Base-by-base conservation (phyloP, 2,797 vertebrate species). In the Sternotherus odoratus region DNA sequence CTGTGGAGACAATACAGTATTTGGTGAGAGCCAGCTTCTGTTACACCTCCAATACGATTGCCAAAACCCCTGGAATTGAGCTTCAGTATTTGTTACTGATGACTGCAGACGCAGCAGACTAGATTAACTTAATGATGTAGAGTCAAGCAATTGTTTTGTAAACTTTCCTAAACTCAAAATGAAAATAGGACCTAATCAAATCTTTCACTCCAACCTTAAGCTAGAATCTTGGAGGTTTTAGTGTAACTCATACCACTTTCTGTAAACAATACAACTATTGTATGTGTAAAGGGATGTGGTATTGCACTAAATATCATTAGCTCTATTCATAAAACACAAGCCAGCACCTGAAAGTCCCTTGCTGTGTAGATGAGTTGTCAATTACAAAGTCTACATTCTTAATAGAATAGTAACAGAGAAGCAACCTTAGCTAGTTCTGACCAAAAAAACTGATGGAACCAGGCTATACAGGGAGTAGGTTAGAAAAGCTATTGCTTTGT, bases 211-310 rank as follows among this genome's bases (percentile, higher is more conserved):
- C 1, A 36, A 39, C 83, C 39, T 77, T 21, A n/a, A n/a, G n/a
- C n/a, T n/a, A n/a, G n/a, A n/a, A n/a, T n/a, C n/a, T n/a, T n/a
- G n/a, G n/a, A n/a, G n/a, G n/a, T n/a, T n/a, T n/a, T n/a, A n/a
- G n/a, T n/a, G n/a, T n/a, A n/a, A n/a, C n/a, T n/a, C n/a, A n/a
- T 79, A 80, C 26, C 74, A 66, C 19, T 87, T 93, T 91, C 82
- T 83, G 84, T 19, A 4, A 4, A 69, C 0, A 0, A 83, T 82
- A 2, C 3, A 43, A 82, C 69, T 49, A 28, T 21, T 53, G 53
- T 26, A n/a, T 0, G 9, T 16, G n/a, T 12, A 15, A 72, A 87
- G 77, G 79, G 77, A 54, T 4, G n/a, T 0, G 0, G 26, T n/a
- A 75, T 49, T 33, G 28, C 39, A 8, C n/a, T 46, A 26, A 84